Base-by-base conservation (phyloP, 1,140 invertebrate genomes). In the Plutomurus gul region DNA sequence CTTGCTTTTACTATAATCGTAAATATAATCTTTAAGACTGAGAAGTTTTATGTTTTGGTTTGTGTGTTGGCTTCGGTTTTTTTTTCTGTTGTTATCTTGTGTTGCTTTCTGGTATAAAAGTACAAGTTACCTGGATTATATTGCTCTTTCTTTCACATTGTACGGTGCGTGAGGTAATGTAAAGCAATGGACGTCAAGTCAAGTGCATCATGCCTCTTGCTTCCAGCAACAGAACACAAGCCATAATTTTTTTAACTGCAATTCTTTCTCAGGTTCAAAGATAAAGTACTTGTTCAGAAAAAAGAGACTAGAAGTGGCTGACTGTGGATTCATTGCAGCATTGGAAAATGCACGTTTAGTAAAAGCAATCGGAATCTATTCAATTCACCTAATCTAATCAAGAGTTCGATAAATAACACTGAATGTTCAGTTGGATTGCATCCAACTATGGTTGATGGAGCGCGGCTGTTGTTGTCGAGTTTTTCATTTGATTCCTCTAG, bases 331-430 rank as follows among this genome's bases (percentile, higher is more conserved):
- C n/a, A n/a, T n/a, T n/a, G n/a, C n/a, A n/a, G 25, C 20, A 27
- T 11, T 30, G 22, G 2, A 60, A 13, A 13, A 60, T 27, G 46
- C 46, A 7, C 11, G 46, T 22, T 22, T 51, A 65, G 25, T 25
- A 65, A 65, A 65, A 33, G 56, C 56, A n/a, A 33, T 65, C 27
- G 13, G 27, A 65, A 65, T 65, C 56, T 33, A 65, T 65, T 65
- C 30, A 65, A 65, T 65, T 65, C 56, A 65, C 30, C 56, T 65
- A 65, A 65, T 65, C 56, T 65, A 65, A 65, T 65, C 56, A 65
- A 65, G 46, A 65, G 25, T 65, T 33, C 56, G 56, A 65, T 65
- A 65, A 65, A 65, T 65, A 65, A 33, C 27, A 30, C 56, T 18
- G 20, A 47, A 3, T 30, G 11, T 22, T 11, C 11, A 6, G 5